Evolutionary conservation across 2,888 invertebrate genomes (phyloP), one percentile per base, ranked within the genome.

Genomic region (Drosophila robusta): DNA sequence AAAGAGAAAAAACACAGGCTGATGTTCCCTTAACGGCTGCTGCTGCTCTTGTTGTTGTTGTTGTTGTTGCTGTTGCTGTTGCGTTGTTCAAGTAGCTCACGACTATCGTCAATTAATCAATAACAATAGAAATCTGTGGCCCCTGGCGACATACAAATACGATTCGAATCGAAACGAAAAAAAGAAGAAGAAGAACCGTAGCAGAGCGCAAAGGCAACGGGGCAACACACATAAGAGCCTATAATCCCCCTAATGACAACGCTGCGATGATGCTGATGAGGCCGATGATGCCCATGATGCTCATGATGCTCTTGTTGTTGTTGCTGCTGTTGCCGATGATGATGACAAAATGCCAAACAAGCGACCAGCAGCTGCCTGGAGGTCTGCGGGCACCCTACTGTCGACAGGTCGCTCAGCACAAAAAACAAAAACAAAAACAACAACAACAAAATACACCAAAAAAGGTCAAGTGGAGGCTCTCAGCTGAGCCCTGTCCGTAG

Each of bases 261-360:
- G 63, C 44, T 42, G 11, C 61, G 70, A 61, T 55, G 56, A 47
- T 70, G 51, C 46, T 49, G 50, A 55, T 61, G 55, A 62, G 57
- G 32, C 11, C 42, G 56, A 49, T 61, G 67, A 58, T 79, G 70
- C 46, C 69, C 73, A 46, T 82, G 69, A 49, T 72, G 66, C 0
- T 56, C 50, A 11, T 51, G 73, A 32, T 75, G 60, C 16, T 75
- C n/a, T n/a, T n/a, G n/a, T n/a, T n/a, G 64, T 55, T 44, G 50
- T 0, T 39, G 60, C 9, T 50, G 49, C 1, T 51, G 64, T 4
- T 56, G 70, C 0, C 70, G 63, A 16, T 64, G 61, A 80, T 82
- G 85, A 82, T 82, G 85, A 83, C 82, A 82, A 82, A 87, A 81
- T 68, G 83, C 80, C 76, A 86, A 86, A 76, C 72, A 75, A 73